A percentile compares a stretch with the other conserved stretches of the same genome.
Conservation (phyloP, 2,113 vertebrate genomes). For the Mormoops blainvillei region DNA sequence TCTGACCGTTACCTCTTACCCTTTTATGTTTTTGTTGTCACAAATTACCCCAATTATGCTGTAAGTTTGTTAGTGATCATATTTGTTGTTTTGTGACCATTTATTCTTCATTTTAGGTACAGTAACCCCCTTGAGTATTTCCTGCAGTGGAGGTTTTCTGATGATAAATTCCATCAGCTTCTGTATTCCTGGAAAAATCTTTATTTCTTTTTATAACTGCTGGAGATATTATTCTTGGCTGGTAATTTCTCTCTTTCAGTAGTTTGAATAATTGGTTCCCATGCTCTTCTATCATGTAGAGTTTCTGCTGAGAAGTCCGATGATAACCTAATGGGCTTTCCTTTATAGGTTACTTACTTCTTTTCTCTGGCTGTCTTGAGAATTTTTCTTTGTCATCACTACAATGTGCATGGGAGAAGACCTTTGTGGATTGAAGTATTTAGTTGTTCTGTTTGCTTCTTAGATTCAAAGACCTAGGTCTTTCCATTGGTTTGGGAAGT, state of each 20-base stretch:
- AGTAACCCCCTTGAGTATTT: not conserved
- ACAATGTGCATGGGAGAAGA: not conserved
- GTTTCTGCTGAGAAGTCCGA: not conserved
- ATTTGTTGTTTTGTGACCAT: not conserved
- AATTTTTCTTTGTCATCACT: not conserved
- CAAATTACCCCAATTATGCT: not conserved
- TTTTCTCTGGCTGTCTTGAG: not conserved
- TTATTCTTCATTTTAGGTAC: not conserved
- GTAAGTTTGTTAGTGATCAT: not conserved
- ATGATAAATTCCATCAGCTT: not conserved
- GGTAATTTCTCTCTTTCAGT: not conserved
- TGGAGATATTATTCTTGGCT: not conserved
- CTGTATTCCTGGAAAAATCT: not conserved
- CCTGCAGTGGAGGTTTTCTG: not conserved
- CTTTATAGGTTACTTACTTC: not conserved
- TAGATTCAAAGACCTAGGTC: not conserved
- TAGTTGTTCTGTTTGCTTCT: not conserved
- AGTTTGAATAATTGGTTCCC: not conserved
- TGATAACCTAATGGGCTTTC: not conserved
- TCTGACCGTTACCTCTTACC: not conserved
- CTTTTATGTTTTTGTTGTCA: not conserved
- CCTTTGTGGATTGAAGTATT: not conserved
- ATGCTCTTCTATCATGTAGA: not conserved
- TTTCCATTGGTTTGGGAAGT: not conserved
- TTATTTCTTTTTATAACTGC: not conserved